These are phyloP conservation scores for Drosophila cardini DNA, from an alignment of 1,140 invertebrate species.

Conservation along the genomic window DNA sequence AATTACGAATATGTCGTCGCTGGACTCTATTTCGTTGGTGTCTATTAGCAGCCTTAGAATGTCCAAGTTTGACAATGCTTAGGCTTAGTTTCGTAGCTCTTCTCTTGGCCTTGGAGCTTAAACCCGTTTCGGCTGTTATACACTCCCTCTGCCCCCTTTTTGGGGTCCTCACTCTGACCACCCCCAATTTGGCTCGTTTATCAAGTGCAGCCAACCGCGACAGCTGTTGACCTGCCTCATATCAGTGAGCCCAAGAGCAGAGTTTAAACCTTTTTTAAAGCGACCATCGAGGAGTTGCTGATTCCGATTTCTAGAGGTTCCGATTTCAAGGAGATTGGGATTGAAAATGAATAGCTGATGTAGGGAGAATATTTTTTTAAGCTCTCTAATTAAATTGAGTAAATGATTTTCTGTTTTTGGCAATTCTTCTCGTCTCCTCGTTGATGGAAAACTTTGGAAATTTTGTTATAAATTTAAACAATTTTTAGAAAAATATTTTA, in stretches of 20 bases:
- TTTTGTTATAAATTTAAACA: too few species aligned
- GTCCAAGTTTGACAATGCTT: conserved; percentile 63
- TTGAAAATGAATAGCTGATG: background rate
- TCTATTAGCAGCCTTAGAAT: conserved; percentile 71
- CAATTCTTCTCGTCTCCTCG: too few species aligned
- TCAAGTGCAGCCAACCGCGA: conserved; percentile 53
- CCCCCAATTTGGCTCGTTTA: conserved; percentile 36
- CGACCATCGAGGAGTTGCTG: background rate
- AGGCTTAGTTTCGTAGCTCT: conserved; percentile 53
- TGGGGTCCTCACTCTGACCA: background rate
- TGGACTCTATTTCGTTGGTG: conserved; percentile 54
- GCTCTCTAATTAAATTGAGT: background rate
- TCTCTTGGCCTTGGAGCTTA: conserved; percentile 11
- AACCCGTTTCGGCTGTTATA: conserved; percentile 19
- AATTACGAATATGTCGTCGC: conserved; percentile 78
- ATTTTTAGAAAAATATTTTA: too few species aligned
- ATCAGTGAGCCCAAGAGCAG: background rate
- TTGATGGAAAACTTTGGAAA: too few species aligned
- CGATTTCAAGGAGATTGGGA: background rate
- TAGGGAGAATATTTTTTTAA: background rate
- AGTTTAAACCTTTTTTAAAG: conserved; percentile 40
- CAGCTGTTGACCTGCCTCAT: conserved; percentile 30
- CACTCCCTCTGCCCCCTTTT: background rate
- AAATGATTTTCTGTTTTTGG: too few species aligned
- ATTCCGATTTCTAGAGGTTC: background rate